A percentile compares a stretch with the other conserved stretches of the same genome.
Evolutionary conservation across 2,797 vertebrate species (phyloP).

Genomic region (Mionectes olivaceus): DNA sequence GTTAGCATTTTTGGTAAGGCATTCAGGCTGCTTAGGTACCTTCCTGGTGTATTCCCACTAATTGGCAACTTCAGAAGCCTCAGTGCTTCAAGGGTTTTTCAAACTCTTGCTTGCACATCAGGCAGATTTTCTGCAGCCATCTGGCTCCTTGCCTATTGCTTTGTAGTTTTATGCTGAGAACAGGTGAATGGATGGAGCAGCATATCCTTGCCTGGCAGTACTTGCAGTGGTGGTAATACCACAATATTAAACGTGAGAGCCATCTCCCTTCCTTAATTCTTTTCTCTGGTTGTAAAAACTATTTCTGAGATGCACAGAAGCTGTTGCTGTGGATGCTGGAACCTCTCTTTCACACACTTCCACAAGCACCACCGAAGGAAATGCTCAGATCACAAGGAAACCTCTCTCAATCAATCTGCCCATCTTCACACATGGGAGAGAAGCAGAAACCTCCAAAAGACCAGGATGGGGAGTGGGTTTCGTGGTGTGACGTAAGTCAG

Average conservation of each 20-base stretch:
- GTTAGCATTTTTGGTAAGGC: not conserved
- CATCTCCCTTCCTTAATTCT: not conserved
- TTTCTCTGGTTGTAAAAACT: not conserved
- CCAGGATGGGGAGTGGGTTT: not conserved
- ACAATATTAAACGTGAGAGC: not conserved
- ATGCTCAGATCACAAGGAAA: not conserved
- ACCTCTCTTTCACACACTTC: not conserved
- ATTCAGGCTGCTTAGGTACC: not conserved
- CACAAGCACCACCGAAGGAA: not conserved
- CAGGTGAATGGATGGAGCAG: not conserved
- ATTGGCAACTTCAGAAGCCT: not conserved
- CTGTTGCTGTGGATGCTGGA: not conserved
- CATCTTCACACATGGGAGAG: not conserved
- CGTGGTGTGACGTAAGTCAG: not conserved
- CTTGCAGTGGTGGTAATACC: not conserved
- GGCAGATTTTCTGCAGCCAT: not conserved
- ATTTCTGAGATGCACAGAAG: not conserved
- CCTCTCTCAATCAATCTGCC: not conserved
- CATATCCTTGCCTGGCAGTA: fast-evolving
- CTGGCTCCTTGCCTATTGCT: not conserved
- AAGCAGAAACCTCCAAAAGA: not conserved
- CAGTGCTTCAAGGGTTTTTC: not conserved
- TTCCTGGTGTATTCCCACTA: not conserved
- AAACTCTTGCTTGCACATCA: not conserved
- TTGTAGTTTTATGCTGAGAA: not conserved